Percentiles rank a stretch among this genome's conserved stretches.
Conservation (phyloP, 2,888 invertebrate genomes). For the Exephanes ischioxanthus region DNA sequence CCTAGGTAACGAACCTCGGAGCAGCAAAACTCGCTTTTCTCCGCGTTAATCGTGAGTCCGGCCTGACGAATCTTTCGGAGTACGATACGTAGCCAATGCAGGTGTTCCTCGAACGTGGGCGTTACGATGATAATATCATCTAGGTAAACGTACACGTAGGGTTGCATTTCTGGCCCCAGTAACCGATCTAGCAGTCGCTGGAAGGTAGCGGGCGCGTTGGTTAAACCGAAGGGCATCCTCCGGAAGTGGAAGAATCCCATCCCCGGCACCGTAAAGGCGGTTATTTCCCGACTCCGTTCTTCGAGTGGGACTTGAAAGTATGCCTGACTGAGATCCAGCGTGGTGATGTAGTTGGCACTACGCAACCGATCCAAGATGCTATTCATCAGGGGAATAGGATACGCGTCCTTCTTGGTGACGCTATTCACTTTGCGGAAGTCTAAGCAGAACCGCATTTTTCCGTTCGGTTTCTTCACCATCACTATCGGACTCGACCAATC, state of each 20-base stretch:
- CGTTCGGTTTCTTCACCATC: too few species aligned
- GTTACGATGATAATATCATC: conserved; percentile 67
- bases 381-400: conserved; percentile 68
- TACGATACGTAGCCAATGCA: conserved; percentile 59
- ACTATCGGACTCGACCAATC: too few species aligned
- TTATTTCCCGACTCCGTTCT: conserved; percentile 66
- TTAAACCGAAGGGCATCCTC: conserved; percentile 75
- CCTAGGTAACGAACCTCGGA: conserved; percentile 42
- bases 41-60: conserved; percentile 59
- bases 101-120: conserved; percentile 60
- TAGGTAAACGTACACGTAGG: conserved; percentile 54
- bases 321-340: conserved; percentile 67
- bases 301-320: conserved; percentile 68
- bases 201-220: conserved; percentile 74
- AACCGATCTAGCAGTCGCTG: conserved; percentile 75
- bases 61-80: conserved; percentile 72
- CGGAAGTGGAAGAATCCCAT: conserved; percentile 75
- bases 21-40: too few species aligned
- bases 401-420: conserved; percentile 60
- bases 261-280: conserved; percentile 75
- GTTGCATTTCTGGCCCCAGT: conserved; percentile 67
- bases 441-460: too few species aligned
- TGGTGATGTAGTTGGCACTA: conserved; percentile 65
- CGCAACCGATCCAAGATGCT: conserved; percentile 74
- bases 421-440: too few species aligned